Evolutionary conservation across 1,140 invertebrate species (phyloP).

Genomic region (Penaeus japonicus): DNA sequence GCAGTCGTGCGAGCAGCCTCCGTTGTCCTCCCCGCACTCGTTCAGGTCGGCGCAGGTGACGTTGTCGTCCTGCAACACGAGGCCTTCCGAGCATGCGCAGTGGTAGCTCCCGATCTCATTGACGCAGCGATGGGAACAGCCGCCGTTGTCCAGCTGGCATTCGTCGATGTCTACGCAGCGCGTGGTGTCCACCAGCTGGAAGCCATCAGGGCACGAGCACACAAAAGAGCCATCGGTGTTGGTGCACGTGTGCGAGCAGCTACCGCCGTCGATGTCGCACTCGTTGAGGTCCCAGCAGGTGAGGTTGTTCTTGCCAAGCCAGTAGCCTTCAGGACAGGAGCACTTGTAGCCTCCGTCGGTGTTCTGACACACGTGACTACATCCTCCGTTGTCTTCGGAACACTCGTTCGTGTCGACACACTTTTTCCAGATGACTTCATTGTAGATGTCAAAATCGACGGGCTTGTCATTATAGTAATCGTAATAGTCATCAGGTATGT

Average conservation of each 20-base stretch:
- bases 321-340: slow-evolving; percentile 54
- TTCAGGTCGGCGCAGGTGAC: slow-evolving; percentile 70
- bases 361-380: slow-evolving; percentile 63
- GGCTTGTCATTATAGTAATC: slow-evolving; percentile 44
- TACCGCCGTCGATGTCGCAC: slow-evolving; percentile 68
- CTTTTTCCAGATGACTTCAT: slow-evolving; percentile 53
- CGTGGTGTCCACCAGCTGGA: slow-evolving; percentile 68
- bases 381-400: slow-evolving; percentile 62
- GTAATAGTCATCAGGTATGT: slow-evolving; percentile 48
- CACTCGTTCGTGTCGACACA: slow-evolving; percentile 61
- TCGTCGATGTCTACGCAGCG: slow-evolving; percentile 68
- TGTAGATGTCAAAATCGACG: slow-evolving; percentile 34
- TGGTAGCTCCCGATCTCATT: slow-evolving; percentile 59
- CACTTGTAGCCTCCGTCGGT: slow-evolving; percentile 54
- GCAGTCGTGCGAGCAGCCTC: slow-evolving; percentile 71
- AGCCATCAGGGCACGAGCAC: slow-evolving; percentile 81
- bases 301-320: slow-evolving; percentile 66
- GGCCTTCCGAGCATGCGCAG: slow-evolving; percentile 65
- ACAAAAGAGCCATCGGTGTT: slow-evolving; percentile 84
- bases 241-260: slow-evolving; percentile 73
- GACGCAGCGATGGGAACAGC: slow-evolving; percentile 69
- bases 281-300: slow-evolving; percentile 75
- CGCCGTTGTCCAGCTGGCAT: slow-evolving; percentile 62
- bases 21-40: slow-evolving; percentile 68
- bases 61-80: slow-evolving; percentile 64